These are phyloP conservation scores for Rhopalosiphum maidis DNA, from an alignment of 1,140 invertebrate genomes.

Conservation along the genomic window DNA sequence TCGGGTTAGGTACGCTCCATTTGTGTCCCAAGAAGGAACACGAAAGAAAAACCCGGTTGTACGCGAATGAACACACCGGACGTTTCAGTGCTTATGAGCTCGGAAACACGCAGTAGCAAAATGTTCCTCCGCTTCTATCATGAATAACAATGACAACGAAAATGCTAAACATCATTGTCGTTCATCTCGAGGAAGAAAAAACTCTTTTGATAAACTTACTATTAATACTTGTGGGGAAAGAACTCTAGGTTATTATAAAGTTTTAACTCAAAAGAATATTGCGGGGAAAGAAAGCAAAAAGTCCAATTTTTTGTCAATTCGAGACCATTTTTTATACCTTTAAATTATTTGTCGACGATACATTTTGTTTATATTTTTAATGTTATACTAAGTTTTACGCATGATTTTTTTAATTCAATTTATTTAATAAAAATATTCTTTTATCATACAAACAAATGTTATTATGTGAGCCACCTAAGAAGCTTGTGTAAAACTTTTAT, in stretches of 20 bases:
- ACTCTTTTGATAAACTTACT: conserved; percentile 29
- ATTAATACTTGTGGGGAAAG: not conserved
- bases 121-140: conserved; percentile 25
- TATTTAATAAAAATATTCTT: not conserved
- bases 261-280: not conserved
- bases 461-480: not conserved
- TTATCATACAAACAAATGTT: not conserved
- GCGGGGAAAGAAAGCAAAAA: not conserved
- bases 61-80: conserved; percentile 37
- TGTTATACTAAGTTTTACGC: not conserved
- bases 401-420: not conserved
- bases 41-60: conserved; percentile 41
- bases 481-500: not conserved
- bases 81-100: conserved; percentile 51
- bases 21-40: not conserved
- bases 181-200: not conserved
- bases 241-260: conserved; percentile 13
- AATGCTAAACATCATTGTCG: conserved; percentile 44
- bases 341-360: not conserved
- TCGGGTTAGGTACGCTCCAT: not conserved
- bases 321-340: not conserved
- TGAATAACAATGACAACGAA: conserved; percentile 39
- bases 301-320: conserved; percentile 12
- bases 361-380: not conserved
- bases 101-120: conserved; percentile 37